Evolutionary conservation across 2,888 invertebrate species (phyloP), one percentile per base, ranked within the genome.

Genomic region (Trachelus stipa): DNA sequence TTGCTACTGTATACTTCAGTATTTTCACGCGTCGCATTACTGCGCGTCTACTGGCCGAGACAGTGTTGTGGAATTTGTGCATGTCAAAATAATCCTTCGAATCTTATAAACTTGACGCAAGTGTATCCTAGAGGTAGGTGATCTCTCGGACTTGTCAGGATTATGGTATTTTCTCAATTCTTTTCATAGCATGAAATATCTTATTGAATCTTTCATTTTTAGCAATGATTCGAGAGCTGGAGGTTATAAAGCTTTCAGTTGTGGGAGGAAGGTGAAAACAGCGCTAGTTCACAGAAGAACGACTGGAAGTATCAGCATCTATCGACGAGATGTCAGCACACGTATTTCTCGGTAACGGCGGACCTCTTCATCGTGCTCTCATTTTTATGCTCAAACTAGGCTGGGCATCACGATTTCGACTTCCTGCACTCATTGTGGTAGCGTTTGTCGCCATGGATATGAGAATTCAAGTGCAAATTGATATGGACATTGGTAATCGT

Each of bases 381-480:
- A 89, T 95, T 76, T 96, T 96, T 88, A 92, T 96, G 83, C 93
- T 96, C 68, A 94, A 94, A 82, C 92, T 96, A 83, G 96, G 95
- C 3, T 96, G 95, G 95, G 94, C 94, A 81, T 94, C 94, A 74
- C 93, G 95, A 69, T 92, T 95, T 80, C 93, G 95, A 75, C 92
- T 96, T 75, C 96, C 96, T 0, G 92, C 95, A 69, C 91, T 96
- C 15, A 93, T 95, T 74, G 93, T 95, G 12, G 93, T 95, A 12
- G 94, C 93, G 30, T 94, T 95, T 84, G 93, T 95, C 90, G 93
- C 94, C 0, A 93, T 95, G 91, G 95, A 95, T 85, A 93, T 95
- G 56, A 92, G 95, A 76, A 93, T 95, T 92, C 95, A 95, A 85
- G 91, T 95, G 79, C 95, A 95, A 88, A 94, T 95, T 56, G 94